phyloP scores from a whole-genome alignment of 2,113 vertebrate species.

The Haemorhous mexicanus region DNA sequence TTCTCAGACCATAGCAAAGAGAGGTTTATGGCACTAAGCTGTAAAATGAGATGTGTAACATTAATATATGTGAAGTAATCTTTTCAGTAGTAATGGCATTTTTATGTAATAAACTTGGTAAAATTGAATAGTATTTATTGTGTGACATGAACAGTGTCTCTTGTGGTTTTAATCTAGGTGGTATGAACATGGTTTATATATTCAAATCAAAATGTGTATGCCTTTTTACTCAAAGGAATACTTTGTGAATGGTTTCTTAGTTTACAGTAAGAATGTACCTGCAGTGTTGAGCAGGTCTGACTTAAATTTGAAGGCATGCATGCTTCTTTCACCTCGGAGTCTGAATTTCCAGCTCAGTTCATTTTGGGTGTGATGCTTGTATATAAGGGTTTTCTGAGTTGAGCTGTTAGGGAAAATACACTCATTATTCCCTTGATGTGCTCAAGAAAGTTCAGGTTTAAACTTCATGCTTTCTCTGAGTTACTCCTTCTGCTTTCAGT shows the following conservation, averaged over 20 bases:
- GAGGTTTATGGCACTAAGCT: not conserved
- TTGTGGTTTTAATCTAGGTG: not conserved
- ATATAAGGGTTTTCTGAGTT: not conserved
- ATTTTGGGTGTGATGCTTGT: not conserved
- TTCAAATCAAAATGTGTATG: not conserved
- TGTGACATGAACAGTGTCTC: not conserved
- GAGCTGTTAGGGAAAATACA: not conserved
- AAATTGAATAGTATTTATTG: not conserved
- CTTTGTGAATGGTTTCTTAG: not conserved
- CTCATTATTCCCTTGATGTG: not conserved
- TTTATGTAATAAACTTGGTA: not conserved
- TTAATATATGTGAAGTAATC: not conserved
- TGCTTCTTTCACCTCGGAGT: not conserved
- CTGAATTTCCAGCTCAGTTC: not conserved
- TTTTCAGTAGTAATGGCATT: not conserved
- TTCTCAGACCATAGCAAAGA: not conserved
- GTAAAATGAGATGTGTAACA: not conserved
- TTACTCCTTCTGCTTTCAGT: slow-evolving; percentile 7
- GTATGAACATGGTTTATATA: not conserved
- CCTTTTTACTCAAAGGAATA: not conserved
- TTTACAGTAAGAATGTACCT: not conserved
- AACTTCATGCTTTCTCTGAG: slow-evolving; percentile 1
- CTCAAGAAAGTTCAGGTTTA: slow-evolving; percentile 1
- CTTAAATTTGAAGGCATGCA: not conserved
- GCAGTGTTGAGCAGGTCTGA: not conserved